These are phyloP conservation scores for Colossoma macropomum DNA, from an alignment of 2,113 vertebrate genomes.

Conservation along the genomic window DNA sequence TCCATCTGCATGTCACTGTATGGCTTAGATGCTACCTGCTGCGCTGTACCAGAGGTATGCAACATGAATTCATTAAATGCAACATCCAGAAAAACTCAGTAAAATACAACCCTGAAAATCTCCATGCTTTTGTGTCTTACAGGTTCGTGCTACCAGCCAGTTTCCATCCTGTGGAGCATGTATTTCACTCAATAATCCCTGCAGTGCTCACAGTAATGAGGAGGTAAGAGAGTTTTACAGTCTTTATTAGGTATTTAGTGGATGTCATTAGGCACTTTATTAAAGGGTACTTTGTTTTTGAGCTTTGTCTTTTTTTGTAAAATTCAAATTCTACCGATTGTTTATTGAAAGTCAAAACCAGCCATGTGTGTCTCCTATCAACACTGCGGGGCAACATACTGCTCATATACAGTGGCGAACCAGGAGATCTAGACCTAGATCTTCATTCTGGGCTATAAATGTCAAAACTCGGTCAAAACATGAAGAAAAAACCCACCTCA, in stretches of 20 bases:
- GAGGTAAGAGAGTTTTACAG: not conserved
- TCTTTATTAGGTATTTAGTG: not conserved
- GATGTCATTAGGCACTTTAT: too few relatives aligned
- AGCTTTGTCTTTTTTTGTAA: too few relatives aligned
- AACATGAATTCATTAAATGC: not conserved
- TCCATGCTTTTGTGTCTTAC: not conserved
- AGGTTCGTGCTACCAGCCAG: not conserved
- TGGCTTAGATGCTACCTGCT: not conserved
- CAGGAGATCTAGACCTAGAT: too few relatives aligned
- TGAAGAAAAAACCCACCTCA: too few relatives aligned
- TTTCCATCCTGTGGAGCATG: not conserved
- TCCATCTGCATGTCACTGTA: slow-evolving; percentile 19
- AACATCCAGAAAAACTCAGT: not conserved
- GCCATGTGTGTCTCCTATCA: too few relatives aligned
- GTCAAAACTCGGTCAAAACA: too few relatives aligned
- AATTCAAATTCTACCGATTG: too few relatives aligned
- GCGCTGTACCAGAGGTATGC: not conserved
- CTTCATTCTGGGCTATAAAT: too few relatives aligned
- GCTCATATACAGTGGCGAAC: too few relatives aligned
- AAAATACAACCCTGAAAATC: not conserved
- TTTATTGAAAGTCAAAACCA: too few relatives aligned
- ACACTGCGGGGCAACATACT: too few relatives aligned
- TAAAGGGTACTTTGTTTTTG: too few relatives aligned
- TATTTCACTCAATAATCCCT: not conserved
- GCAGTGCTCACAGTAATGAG: not conserved